Conservation (phyloP, 2,888 invertebrate species). For the Himalopsyche kuldschensis region DNA sequence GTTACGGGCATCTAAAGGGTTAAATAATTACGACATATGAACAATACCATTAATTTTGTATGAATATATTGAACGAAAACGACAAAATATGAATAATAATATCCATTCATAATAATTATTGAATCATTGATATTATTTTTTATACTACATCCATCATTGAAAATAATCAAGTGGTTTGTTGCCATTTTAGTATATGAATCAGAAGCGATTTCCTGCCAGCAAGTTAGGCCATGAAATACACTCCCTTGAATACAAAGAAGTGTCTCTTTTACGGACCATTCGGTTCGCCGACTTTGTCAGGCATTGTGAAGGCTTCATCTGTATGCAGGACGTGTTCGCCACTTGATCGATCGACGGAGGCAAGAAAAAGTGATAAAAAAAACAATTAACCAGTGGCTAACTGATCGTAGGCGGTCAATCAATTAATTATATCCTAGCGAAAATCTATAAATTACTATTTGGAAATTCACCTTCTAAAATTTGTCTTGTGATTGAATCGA, state of each 20-base stretch:
- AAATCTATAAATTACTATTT: not conserved
- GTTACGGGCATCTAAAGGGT: no score
- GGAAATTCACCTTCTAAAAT: not conserved
- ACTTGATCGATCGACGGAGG: slow-evolving; percentile 28
- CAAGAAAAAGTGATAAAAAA: slow-evolving; percentile 22
- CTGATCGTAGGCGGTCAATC: not conserved
- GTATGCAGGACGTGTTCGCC: slow-evolving; percentile 18
- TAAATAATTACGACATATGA: no score
- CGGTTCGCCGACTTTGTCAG: slow-evolving; percentile 13
- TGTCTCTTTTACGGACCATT: slow-evolving; percentile 6
- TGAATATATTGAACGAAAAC: no score
- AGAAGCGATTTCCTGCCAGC: slow-evolving; percentile 20
- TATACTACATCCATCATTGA: no score
- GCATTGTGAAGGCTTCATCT: slow-evolving; percentile 19
- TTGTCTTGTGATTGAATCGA: not conserved
- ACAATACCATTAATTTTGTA: no score
- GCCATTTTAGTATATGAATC: slow-evolving; percentile 15
- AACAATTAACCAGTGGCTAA: slow-evolving; percentile 10
- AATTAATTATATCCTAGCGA: not conserved
- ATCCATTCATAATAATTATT: no score
- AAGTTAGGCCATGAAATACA: slow-evolving; percentile 2
- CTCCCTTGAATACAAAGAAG: slow-evolving; percentile 25
- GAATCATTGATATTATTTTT: no score
- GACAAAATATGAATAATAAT: no score
- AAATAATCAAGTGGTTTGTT: not conserved